Percentiles rank a stretch among this genome's conserved stretches.
phyloP scores from a whole-genome alignment of 2,113 vertebrate genomes.

The Bos javanicus region DNA sequence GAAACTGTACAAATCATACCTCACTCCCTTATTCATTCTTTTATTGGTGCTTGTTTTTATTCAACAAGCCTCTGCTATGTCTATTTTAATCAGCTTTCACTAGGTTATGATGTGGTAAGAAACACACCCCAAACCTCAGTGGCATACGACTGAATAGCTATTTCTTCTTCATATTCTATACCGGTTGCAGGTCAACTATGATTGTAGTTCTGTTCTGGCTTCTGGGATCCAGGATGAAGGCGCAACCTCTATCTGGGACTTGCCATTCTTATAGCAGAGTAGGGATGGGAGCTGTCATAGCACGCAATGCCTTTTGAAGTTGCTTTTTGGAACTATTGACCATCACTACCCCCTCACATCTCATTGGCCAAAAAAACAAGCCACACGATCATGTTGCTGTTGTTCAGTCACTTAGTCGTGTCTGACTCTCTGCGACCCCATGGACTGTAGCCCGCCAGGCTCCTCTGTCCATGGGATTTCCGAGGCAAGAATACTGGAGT shows the following conservation, averaged over 20 bases:
- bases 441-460: rapidly evolving
- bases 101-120: neutral
- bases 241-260: neutral
- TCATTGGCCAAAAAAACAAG: neutral
- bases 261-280: neutral
- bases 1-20: neutral
- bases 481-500: neutral
- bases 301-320: neutral
- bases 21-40: neutral
- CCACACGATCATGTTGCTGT: neutral
- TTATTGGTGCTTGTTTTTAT: neutral
- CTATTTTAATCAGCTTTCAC: neutral
- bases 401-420: neutral
- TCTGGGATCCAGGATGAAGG: neutral
- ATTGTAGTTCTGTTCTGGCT: neutral
- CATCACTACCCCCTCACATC: neutral
- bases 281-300: neutral
- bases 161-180: neutral
- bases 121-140: neutral
- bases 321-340: neutral
- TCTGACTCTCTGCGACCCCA: neutral
- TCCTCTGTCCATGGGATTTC: neutral
- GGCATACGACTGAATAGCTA: neutral
- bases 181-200: neutral
- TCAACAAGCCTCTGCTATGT: neutral